phyloP scores from a whole-genome alignment of 2,113 vertebrate species.

The Tragelaphus scriptus region DNA sequence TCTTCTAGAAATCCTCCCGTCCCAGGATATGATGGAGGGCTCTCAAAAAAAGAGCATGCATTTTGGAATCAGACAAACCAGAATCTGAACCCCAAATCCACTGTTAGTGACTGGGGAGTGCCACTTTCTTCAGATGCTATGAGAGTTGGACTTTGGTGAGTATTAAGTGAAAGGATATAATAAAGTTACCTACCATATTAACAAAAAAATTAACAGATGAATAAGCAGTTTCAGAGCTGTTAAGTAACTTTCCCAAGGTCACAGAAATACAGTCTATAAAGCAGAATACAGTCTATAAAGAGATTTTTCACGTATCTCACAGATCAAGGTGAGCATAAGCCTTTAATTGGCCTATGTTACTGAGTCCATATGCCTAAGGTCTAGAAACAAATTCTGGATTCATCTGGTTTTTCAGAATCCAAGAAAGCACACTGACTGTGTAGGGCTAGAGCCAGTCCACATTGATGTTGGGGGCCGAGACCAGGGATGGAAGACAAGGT shows the following conservation, averaged over 20 bases:
- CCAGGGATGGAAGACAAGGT: background rate
- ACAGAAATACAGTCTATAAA: background rate
- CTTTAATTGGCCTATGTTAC: background rate
- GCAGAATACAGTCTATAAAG: background rate
- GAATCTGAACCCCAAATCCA: background rate
- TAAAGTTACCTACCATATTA: background rate
- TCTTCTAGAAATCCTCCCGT: background rate
- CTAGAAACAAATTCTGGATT: background rate
- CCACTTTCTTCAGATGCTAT: background rate
- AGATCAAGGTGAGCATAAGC: background rate
- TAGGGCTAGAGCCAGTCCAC: background rate
- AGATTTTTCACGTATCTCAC: slow-evolving; percentile 11
- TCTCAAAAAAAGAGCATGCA: background rate
- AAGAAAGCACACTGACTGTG: background rate
- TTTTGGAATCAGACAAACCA: background rate
- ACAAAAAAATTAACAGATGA: background rate
- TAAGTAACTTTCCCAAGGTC: background rate
- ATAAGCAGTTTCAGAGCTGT: background rate
- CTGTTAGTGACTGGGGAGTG: background rate
- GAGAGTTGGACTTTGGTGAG: background rate
- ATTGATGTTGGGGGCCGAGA: background rate
- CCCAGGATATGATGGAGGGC: background rate
- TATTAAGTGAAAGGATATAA: background rate
- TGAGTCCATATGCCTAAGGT: background rate
- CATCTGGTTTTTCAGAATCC: background rate